A percentile compares a stretch with the other conserved stretches of the same genome.
Conservation (phyloP, 1,140 invertebrate species). For the Stegodyphus dumicola region DNA sequence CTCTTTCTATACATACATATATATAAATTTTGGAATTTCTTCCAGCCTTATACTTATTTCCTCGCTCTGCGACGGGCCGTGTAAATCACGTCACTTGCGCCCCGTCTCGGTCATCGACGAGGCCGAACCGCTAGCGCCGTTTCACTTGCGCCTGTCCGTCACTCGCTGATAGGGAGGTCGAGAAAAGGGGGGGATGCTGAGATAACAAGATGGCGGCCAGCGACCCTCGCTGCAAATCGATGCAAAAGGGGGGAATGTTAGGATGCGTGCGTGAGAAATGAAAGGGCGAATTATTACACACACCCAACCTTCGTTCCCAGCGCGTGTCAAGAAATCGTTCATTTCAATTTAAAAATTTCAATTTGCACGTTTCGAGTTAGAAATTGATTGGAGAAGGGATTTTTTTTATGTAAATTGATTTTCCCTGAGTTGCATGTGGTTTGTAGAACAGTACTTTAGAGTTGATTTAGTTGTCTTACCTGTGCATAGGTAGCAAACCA, state of each 20-base stretch:
- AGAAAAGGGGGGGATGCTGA: not conserved
- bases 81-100: constrained; percentile 50
- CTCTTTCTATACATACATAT: constrained; percentile 39
- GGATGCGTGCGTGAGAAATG: not conserved
- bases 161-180: constrained; percentile 8
- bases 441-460: too few relatives aligned
- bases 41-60: constrained; percentile 44
- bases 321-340: too few relatives aligned
- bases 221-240: constrained; percentile 32
- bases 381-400: too few relatives aligned
- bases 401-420: too few relatives aligned
- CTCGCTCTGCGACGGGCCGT: constrained; percentile 41
- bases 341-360: too few relatives aligned
- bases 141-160: constrained; percentile 44
- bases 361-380: too few relatives aligned
- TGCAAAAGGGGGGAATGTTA: constrained; percentile 25
- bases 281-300: not conserved
- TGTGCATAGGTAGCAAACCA: too few relatives aligned
- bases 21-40: constrained; percentile 35
- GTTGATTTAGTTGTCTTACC: too few relatives aligned
- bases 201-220: constrained; percentile 47
- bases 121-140: not conserved
- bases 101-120: constrained; percentile 35
- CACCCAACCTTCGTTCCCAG: not conserved
- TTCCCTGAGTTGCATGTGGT: too few relatives aligned